A percentile compares a stretch with the other conserved stretches of the same genome.
Conservation (phyloP, 1,140 invertebrate genomes). For the Tyrophagus putrescentiae region DNA sequence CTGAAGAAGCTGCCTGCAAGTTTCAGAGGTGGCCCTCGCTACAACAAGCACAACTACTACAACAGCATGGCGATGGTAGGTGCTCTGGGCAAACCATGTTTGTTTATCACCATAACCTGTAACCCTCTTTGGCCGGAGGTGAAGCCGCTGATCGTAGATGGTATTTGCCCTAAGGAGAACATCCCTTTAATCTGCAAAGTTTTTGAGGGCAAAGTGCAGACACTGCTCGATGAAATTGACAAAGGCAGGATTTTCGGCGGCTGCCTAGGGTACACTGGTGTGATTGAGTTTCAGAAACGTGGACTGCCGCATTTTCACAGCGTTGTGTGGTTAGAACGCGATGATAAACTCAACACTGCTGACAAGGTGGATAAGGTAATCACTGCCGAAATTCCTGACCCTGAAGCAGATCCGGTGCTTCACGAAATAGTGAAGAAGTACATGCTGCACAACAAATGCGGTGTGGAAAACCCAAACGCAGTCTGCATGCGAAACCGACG, state of each 20-base stretch:
- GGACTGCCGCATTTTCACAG: constrained; percentile 35
- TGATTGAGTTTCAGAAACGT: constrained; percentile 36
- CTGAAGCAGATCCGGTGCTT: constrained; percentile 32
- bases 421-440: constrained; percentile 30
- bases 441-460: constrained; percentile 34
- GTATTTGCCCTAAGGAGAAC: constrained; percentile 29
- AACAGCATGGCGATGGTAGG: constrained; percentile 31
- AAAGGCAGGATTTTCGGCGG: constrained; percentile 21
- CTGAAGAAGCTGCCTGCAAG: constrained; percentile 19
- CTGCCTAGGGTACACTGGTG: constrained; percentile 25
- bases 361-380: constrained; percentile 37
- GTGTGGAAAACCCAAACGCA: constrained; percentile 22
- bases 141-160: constrained; percentile 26
- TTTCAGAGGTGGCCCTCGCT: constrained; percentile 20
- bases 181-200: constrained; percentile 34
- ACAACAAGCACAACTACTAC: constrained; percentile 25
- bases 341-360: constrained; percentile 19
- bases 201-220: constrained; percentile 33
- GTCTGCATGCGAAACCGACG: constrained; percentile 29
- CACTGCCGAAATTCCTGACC: constrained; percentile 41
- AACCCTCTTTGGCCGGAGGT: constrained; percentile 40
- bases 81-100: constrained; percentile 31
- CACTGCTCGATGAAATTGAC: constrained; percentile 30
- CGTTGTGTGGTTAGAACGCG: constrained; percentile 29
- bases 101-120: constrained; percentile 37